A percentile compares a stretch with the other conserved stretches of the same genome.
These are phyloP conservation scores for Notiomystis cincta DNA, from an alignment of 2,113 vertebrate genomes.

Conservation along the genomic window DNA sequence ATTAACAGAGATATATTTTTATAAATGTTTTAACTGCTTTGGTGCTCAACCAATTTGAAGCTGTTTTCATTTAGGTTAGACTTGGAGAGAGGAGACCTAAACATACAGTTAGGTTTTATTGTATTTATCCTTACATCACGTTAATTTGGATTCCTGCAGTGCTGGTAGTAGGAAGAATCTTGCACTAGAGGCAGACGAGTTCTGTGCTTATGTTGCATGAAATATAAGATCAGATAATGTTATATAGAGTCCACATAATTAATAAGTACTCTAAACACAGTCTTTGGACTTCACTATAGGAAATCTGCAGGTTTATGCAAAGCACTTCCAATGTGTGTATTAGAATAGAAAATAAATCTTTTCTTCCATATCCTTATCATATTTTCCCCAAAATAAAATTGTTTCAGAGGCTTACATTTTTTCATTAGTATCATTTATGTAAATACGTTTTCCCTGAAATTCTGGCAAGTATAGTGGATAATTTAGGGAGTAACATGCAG, in stretches of 20 bases:
- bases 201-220: background rate
- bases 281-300: background rate
- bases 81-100: background rate
- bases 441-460: background rate
- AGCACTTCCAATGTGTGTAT: background rate
- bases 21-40: background rate
- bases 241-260: background rate
- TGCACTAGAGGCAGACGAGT: background rate
- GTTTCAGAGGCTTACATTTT: background rate
- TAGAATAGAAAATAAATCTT: background rate
- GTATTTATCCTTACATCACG: background rate
- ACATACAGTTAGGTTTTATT: background rate
- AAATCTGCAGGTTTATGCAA: background rate
- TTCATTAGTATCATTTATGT: background rate
- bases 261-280: background rate
- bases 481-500: background rate
- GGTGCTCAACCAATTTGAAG: background rate
- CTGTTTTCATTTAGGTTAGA: background rate
- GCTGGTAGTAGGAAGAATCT: background rate
- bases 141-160: background rate
- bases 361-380: background rate
- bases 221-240: background rate
- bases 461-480: background rate
- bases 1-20: rapidly evolving
- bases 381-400: background rate